A percentile compares a stretch with the other conserved stretches of the same genome.
Conservation (phyloP, 2,888 invertebrate species). For the Schrankia costaestrigalis region DNA sequence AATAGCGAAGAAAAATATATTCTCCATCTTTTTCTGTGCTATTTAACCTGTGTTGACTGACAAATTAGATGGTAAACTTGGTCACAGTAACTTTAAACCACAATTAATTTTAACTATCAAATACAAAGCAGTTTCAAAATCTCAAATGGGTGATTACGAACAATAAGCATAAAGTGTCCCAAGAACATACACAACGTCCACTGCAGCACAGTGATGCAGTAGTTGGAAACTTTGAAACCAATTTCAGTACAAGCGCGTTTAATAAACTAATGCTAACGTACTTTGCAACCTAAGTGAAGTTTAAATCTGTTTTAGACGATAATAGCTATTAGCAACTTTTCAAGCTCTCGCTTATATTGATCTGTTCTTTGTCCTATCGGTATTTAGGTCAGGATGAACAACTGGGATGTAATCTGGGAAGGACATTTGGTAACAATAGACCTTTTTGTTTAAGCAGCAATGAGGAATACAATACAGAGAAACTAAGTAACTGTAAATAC, state of each 20-base stretch:
- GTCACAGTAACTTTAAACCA: too few species aligned
- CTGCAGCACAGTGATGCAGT: too few species aligned
- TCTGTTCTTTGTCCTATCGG: slow-evolving; percentile 26
- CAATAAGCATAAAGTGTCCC: too few species aligned
- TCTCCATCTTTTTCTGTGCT: too few species aligned
- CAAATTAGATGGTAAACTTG: too few species aligned
- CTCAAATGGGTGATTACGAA: too few species aligned
- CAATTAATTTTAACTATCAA: too few species aligned
- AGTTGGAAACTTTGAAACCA: slow-evolving; percentile 28
- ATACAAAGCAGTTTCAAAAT: too few species aligned
- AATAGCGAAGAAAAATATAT: too few species aligned
- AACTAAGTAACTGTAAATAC: neutral
- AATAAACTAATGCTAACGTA: slow-evolving; percentile 34
- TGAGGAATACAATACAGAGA: slow-evolving; percentile 13
- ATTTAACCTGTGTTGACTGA: too few species aligned
- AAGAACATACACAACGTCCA: too few species aligned
- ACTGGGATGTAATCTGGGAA: slow-evolving; percentile 20
- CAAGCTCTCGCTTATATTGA: slow-evolving; percentile 27
- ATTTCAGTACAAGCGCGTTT: slow-evolving; percentile 31
- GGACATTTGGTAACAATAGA: slow-evolving; percentile 21
- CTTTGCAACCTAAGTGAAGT: slow-evolving; percentile 34
- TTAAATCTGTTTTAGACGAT: slow-evolving; percentile 40
- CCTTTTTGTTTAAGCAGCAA: slow-evolving; percentile 19
- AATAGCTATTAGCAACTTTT: slow-evolving; percentile 41
- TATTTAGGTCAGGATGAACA: slow-evolving; percentile 24